Evolutionary conservation across 1,140 invertebrate species (phyloP).

Genomic region (Cecropterus lyciades): DNA sequence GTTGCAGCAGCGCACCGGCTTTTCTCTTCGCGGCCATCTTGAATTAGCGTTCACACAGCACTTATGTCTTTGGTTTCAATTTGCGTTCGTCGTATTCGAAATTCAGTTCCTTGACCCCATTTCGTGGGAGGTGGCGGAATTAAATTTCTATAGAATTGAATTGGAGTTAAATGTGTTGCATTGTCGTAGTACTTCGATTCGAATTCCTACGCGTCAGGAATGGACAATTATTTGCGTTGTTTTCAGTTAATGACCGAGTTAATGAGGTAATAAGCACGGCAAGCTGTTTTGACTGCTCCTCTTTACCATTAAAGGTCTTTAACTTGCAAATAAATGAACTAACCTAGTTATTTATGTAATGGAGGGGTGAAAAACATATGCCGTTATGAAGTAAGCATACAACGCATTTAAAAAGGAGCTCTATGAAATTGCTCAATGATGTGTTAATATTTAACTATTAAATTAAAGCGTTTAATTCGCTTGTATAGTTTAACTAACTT

Average conservation of each 20-base stretch:
- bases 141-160: slow-evolving; percentile 39
- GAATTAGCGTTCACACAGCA: slow-evolving; percentile 55
- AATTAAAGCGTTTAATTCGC: too few species aligned
- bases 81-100: slow-evolving; percentile 46
- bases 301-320: neutral
- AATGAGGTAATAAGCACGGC: neutral
- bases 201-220: slow-evolving; percentile 21
- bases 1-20: slow-evolving; percentile 82
- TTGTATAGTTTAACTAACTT: too few species aligned
- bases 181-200: slow-evolving; percentile 53
- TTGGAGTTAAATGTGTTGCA: slow-evolving; percentile 30
- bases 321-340: neutral
- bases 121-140: slow-evolving; percentile 39
- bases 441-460: too few species aligned
- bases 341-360: neutral
- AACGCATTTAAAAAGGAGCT: too few species aligned
- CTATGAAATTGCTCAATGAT: too few species aligned
- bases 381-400: too few species aligned
- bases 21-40: slow-evolving; percentile 84
- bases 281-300: neutral
- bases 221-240: slow-evolving; percentile 7
- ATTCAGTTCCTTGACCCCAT: slow-evolving; percentile 69
- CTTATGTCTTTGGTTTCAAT: slow-evolving; percentile 71
- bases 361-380: too few species aligned
- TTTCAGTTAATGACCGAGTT: neutral